Conservation (phyloP, 2,113 vertebrate genomes). For the Accipiter virgatus region DNA sequence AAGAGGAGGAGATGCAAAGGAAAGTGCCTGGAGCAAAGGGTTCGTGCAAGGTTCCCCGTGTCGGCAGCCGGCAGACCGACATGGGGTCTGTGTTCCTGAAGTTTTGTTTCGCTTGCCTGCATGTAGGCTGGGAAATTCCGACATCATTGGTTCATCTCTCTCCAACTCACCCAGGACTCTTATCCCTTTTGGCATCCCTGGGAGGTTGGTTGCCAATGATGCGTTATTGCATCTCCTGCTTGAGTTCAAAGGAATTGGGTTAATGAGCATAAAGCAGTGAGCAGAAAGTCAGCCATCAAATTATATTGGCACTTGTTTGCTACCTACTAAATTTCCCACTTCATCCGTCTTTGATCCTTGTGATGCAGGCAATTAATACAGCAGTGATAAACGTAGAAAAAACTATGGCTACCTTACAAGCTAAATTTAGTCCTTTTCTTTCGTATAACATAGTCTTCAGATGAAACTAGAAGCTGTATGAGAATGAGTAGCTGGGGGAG, state of each 20-base stretch:
- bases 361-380: neutral
- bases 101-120: fast-evolving
- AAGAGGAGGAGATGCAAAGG: neutral
- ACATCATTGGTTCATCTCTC: neutral
- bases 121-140: neutral
- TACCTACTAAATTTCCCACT: neutral
- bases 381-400: neutral
- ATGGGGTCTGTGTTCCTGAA: neutral
- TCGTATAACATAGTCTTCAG: fast-evolving
- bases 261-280: neutral
- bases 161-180: neutral
- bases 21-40: neutral
- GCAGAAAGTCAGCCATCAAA: neutral
- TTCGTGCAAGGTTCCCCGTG: fast-evolving
- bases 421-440: neutral
- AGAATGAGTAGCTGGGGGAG: neutral
- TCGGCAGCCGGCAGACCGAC: neutral
- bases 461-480: neutral
- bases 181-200: neutral
- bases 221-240: neutral
- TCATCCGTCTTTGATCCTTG: neutral
- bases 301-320: neutral
- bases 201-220: neutral
- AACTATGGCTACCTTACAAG: neutral
- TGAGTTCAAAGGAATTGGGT: slow-evolving; percentile 32